Evolutionary conservation across 2,888 invertebrate genomes (phyloP).

Genomic region (Eucriotettix oculatus): DNA sequence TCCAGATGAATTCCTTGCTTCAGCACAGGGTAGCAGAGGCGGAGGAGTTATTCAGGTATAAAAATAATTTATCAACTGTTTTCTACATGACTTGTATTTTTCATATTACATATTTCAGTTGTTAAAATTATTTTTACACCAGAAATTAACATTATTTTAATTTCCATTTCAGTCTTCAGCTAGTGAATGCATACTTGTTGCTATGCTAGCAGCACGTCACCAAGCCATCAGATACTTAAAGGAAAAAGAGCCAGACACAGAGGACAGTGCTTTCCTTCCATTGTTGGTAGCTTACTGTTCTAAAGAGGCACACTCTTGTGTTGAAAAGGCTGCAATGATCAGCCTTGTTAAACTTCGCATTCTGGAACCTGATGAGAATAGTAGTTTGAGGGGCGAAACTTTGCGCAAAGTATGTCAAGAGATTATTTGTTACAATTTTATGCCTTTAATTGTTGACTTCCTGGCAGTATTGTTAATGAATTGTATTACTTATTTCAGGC

Average conservation of each 20-base stretch:
- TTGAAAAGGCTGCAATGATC: conserved; percentile 65
- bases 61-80: too few species aligned
- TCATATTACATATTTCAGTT: not conserved
- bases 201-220: conserved; percentile 57
- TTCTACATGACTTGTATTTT: too few species aligned
- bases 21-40: conserved; percentile 38
- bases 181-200: conserved; percentile 65
- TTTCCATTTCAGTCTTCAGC: conserved; percentile 43
- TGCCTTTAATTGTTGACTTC: not conserved
- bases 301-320: conserved; percentile 56
- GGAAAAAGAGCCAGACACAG: conserved; percentile 26
- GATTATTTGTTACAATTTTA: not conserved
- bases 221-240: conserved; percentile 53
- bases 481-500: conserved; percentile 20
- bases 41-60: conserved; percentile 65
- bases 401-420: conserved; percentile 30
- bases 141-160: not conserved
- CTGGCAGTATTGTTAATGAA: not conserved
- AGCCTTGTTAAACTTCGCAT: conserved; percentile 53
- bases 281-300: conserved; percentile 61
- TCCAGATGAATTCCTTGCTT: conserved; percentile 47
- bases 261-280: conserved; percentile 56
- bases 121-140: not conserved
- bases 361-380: conserved; percentile 51
- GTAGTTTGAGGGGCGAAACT: conserved; percentile 43